Evolutionary conservation across 1,140 invertebrate species (phyloP).

Genomic region (Penaeus chinensis): DNA sequence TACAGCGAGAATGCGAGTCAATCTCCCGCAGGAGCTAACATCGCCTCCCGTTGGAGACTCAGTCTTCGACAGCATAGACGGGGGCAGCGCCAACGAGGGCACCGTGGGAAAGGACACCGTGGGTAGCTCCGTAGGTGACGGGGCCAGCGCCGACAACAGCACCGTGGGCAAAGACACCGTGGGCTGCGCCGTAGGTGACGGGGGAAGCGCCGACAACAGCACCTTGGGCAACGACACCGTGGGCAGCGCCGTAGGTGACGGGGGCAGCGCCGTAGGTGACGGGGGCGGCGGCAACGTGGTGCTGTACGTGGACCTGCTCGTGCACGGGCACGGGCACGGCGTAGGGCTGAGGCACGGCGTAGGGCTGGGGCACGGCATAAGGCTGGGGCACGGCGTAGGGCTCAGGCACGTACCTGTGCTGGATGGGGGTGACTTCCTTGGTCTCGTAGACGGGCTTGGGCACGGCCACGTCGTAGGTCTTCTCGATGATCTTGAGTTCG

Average conservation of each 20-base stretch:
- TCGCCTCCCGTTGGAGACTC: slow-evolving; percentile 54
- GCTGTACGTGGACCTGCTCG: slow-evolving; percentile 28
- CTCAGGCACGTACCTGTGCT: slow-evolving; percentile 60
- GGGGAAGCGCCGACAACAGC: not conserved
- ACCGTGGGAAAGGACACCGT: too few species aligned
- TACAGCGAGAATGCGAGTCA: slow-evolving; percentile 47
- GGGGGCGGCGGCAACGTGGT: slow-evolving; percentile 18
- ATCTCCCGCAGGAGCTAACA: slow-evolving; percentile 38
- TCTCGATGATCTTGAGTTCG: slow-evolving; percentile 47
- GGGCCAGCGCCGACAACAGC: too few species aligned
- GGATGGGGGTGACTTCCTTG: slow-evolving; percentile 54
- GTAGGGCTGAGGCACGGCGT: slow-evolving; percentile 55
- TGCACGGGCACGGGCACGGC: slow-evolving; percentile 39
- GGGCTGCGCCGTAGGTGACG: not conserved
- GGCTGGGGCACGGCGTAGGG: slow-evolving; percentile 62
- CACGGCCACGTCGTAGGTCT: slow-evolving; percentile 53
- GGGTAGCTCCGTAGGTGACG: too few species aligned
- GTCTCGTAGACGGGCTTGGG: slow-evolving; percentile 60
- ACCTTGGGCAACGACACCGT: not conserved
- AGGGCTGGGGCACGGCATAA: slow-evolving; percentile 55
- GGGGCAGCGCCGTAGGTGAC: not conserved
- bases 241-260: not conserved
- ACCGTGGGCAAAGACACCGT: too few species aligned
- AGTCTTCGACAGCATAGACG: slow-evolving; percentile 7
- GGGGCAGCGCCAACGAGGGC: too few species aligned